Conservation (phyloP, 2,888 invertebrate genomes). For the Thecophora atra region DNA sequence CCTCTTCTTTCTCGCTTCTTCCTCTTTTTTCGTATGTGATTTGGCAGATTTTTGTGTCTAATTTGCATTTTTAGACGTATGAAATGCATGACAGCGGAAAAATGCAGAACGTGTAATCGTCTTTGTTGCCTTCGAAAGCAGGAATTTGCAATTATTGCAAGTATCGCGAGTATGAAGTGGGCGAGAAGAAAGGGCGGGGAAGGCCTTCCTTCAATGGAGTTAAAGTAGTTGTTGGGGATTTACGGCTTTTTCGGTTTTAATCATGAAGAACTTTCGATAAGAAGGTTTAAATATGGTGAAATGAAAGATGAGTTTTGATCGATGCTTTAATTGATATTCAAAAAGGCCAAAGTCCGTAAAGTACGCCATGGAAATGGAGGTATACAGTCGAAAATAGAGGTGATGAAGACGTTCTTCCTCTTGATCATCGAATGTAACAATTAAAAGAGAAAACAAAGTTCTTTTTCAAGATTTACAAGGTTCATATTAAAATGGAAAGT, state of each 20-base stretch:
- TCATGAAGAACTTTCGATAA: neutral
- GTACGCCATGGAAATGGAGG: too few species aligned
- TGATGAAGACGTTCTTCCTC: too few species aligned
- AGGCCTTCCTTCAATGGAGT: neutral
- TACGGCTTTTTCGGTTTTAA: neutral
- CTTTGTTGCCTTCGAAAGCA: constrained; percentile 11
- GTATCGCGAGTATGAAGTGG: neutral
- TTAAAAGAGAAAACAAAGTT: too few species aligned
- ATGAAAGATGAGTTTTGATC: too few species aligned
- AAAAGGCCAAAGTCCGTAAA: too few species aligned
- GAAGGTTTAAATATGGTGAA: too few species aligned
- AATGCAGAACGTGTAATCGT: neutral
- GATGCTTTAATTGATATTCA: too few species aligned
- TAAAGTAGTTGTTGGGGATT: neutral
- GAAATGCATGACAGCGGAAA: constrained; percentile 10
- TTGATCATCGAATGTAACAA: too few species aligned
- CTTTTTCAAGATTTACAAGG: too few species aligned
- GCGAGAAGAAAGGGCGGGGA: neutral
- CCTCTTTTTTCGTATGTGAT: constrained; percentile 1
- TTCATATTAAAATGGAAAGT: too few species aligned
- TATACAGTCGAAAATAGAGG: too few species aligned
- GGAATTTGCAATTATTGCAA: neutral
- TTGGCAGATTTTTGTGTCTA: constrained; percentile 25
- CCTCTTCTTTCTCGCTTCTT: neutral
- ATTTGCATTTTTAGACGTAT: constrained; percentile 33